Evolutionary conservation across 2,888 invertebrate species (phyloP), one percentile per base, ranked within the genome.

Genomic region (Calameuta filiformis): DNA sequence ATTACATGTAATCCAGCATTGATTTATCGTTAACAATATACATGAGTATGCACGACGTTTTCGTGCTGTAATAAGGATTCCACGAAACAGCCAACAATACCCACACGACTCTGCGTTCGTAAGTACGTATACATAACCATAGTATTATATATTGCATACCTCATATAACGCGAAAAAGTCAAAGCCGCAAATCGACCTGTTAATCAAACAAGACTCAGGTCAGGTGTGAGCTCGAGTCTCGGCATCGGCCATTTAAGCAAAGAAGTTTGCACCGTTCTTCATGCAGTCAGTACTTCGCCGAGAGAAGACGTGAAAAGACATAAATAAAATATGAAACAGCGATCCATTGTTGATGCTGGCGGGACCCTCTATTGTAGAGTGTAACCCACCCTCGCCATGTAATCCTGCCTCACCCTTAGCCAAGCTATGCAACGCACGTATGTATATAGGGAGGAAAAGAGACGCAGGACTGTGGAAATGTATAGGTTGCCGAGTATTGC

Each of bases 261-360:
- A 56, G 56, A 56, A 56, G 23, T 56, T 56, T 56, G 56, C 56
- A 56, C 56, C 56, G 56, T 56, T 56, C 56, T 9, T 56, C 56
- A 56, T 56, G 56, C 23, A 40, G 40, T 40, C 40, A 56, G 56
- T 56, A 56, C 56, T 56, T 56, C 71, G 34, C 31, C 35, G 75
- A 79, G 76, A 74, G 68, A 71, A 33, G 68, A 69, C 77, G 75
- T 73, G 76, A 35, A 80, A 79, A 78, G 79, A 77, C 79, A 79
- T 77, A 83, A 84, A 84, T 83, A 85, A 84, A 86, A 85, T 87
- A 85, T 84, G 85, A 86, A 86, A 85, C 82, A 82, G 82, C 82
- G 82, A 84, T 84, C 81, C 83, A 79, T 82, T 81, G 86, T 85
- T 84, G 84, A 84, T 83, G 82, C 81, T 82, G 81, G 79, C 76